Evolutionary conservation across 2,888 invertebrate species (phyloP), one percentile per base, ranked within the genome.

Genomic region (Lasius platythorax): DNA sequence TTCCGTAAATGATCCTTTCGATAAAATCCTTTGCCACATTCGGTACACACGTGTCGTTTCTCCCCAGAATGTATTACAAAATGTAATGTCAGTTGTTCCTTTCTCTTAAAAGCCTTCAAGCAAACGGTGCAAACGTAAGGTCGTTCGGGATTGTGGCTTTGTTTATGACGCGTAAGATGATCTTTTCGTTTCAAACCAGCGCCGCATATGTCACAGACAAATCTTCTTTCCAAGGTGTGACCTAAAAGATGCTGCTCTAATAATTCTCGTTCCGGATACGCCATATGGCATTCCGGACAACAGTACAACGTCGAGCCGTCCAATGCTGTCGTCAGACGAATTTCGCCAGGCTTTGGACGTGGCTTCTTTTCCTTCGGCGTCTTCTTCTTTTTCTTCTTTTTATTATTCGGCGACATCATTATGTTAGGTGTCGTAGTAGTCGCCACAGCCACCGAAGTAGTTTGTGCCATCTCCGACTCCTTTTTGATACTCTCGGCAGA

Each of bases 61-160:
- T 98, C 98, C 2, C 98, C 98, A 15, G 98, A 98, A 95, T 98
- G 98, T 93, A 98, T 98, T 89, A 98, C 98, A 95, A 98, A 98
- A 95, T 98, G 98, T 91, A 98, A 95, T 0, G 98, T 98, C 83
- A 98, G 96, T 91, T 98, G 98, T 93, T 98, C 98, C 96, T 98
- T 98, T 90, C 98, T 96, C 93, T 98, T 98, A 95, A 98, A 98
- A 0, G 98, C 98, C 94, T 98, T 98, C 92, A 98, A 96, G 94
- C 98, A 98, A 81, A 98, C 98, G 84, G 98, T 97, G 95, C 98
- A 98, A 15, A 98, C 98, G 95, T 98, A 98, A 79, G 98, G 98
- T 91, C 98, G 96, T 95, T 98, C 98, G 0, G 98, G 98, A 96
- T 98, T 98, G 95, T 98, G 98, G 74, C 98, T 97, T 93, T 98